Percentiles rank a stretch among this genome's conserved stretches.
These are phyloP conservation scores for Paelopatides confundens DNA, from an alignment of 53 echinoderm and acorn worm species.

Conservation along the genomic window DNA sequence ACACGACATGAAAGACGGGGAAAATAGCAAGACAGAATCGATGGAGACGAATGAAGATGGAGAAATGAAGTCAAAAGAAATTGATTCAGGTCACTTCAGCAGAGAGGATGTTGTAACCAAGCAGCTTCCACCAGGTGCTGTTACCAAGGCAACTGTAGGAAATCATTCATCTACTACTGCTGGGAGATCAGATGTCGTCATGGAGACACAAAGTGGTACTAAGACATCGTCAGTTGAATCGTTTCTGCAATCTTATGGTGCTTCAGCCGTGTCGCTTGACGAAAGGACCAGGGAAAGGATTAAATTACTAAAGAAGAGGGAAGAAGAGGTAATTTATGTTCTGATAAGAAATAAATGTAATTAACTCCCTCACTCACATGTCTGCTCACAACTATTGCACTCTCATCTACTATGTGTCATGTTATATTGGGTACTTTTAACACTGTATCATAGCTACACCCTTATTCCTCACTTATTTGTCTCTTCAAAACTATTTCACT, in stretches of 20 bases:
- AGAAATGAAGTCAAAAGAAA: not conserved
- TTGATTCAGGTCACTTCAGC: not conserved
- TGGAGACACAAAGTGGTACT: not conserved
- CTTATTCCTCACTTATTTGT: too few species aligned
- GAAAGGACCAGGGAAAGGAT: not conserved
- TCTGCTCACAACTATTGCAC: too few species aligned
- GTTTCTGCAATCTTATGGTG: slow-evolving; percentile 15
- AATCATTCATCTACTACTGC: not conserved
- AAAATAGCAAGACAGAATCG: not conserved
- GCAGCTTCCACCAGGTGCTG: not conserved
- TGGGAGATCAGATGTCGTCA: not conserved
- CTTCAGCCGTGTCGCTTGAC: not conserved
- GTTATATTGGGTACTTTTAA: too few species aligned
- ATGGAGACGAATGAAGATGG: not conserved
- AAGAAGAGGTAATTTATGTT: not conserved
- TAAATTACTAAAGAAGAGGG: not conserved
- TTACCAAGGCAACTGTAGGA: not conserved
- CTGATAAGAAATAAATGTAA: too few species aligned
- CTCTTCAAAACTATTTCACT: too few species aligned
- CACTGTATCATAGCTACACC: too few species aligned
- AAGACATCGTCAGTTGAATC: not conserved
- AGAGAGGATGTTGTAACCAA: not conserved
- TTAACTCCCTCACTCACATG: too few species aligned
- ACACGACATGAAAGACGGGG: not conserved
- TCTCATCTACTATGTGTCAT: too few species aligned